phyloP scores from a whole-genome alignment of 2,888 invertebrate species.

The Sinotaia quadrata region DNA sequence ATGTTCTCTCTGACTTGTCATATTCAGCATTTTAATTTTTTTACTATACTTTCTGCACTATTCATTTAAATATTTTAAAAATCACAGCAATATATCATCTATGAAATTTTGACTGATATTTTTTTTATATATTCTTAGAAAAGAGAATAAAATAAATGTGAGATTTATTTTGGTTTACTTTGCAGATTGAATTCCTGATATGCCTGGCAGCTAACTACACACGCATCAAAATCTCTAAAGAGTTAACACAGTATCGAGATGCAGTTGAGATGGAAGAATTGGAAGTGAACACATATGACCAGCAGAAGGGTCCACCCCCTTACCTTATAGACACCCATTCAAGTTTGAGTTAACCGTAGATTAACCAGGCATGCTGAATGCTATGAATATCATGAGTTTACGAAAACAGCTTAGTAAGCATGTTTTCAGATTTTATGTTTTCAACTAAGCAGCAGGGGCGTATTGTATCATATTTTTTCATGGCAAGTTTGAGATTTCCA shows the following conservation, averaged over 20 bases:
- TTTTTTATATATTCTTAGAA: too few species aligned
- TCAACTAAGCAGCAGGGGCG: too few species aligned
- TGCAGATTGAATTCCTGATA: slow-evolving; percentile 63
- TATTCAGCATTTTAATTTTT: too few species aligned
- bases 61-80: too few species aligned
- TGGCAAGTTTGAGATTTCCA: too few species aligned
- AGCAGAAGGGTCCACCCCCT: slow-evolving; percentile 34
- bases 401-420: too few species aligned
- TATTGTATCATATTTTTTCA: too few species aligned
- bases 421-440: too few species aligned
- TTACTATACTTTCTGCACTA: too few species aligned
- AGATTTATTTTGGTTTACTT: slow-evolving; percentile 9
- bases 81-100: too few species aligned
- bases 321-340: slow-evolving; percentile 22
- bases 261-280: slow-evolving; percentile 66
- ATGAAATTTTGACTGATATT: too few species aligned
- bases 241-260: slow-evolving; percentile 68
- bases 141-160: background rate
- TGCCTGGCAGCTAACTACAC: slow-evolving; percentile 67
- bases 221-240: slow-evolving; percentile 68
- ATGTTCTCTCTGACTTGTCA: too few species aligned
- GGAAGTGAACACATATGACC: slow-evolving; percentile 47
- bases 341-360: background rate
- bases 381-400: background rate
- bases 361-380: background rate